Conservation (phyloP, 2,797 vertebrate genomes). For the Gadopsis bispinosus region DNA sequence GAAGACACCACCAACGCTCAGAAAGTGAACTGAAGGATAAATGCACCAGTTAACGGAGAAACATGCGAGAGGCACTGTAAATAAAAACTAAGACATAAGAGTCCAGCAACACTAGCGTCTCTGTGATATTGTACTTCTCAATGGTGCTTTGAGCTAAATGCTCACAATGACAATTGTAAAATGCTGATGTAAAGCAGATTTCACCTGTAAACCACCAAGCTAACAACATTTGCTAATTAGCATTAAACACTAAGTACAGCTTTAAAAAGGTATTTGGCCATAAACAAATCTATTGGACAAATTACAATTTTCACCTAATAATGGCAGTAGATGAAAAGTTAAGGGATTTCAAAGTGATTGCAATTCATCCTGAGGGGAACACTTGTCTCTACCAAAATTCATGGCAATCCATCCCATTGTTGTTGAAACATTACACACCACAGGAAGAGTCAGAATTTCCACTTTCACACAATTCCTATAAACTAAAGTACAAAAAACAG, state of each 20-base stretch:
- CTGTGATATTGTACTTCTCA: neutral
- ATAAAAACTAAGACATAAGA: neutral
- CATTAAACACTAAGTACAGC: conserved; percentile 7
- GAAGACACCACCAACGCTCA: neutral
- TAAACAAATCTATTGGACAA: neutral
- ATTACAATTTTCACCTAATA: neutral
- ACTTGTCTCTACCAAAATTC: no score
- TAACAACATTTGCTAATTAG: neutral
- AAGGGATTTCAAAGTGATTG: neutral
- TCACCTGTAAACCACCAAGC: neutral
- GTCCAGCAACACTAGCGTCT: neutral
- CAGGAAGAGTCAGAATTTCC: neutral
- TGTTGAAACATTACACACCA: no score
- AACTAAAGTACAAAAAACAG: neutral
- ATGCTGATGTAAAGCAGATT: neutral
- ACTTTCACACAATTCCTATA: neutral
- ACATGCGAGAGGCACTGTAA: neutral
- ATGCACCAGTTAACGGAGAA: neutral
- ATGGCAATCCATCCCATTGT: no score
- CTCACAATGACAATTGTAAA: neutral
- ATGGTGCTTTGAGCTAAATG: conserved; percentile 1
- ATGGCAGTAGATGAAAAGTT: neutral
- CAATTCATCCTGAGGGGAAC: neutral
- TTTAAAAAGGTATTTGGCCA: neutral
- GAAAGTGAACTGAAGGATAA: neutral